Base-by-base conservation (phyloP, 2,797 vertebrate species). In the Coendou prehensilis region DNA sequence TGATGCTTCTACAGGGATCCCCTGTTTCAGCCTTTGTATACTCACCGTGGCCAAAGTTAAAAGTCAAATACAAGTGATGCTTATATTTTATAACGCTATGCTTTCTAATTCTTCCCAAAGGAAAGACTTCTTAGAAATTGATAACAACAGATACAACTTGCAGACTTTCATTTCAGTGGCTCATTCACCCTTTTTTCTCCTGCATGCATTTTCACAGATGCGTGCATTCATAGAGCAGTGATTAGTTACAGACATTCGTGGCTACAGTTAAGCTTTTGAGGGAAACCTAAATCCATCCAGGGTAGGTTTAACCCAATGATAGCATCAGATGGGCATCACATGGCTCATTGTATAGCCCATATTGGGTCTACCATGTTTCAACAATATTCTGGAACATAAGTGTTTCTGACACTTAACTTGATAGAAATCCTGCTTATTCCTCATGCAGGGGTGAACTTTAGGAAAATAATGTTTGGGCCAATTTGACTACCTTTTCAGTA, bases 401-500 rank as follows among this genome's bases (percentile, higher is more conserved):
- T 79, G 23, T 78, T 54, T 93, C 47, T 54, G 63, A 59, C 61
- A 89, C 56, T 23, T 41, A 71, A 41, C 69, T 76, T 91, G 45
- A 69, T 47, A 79, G 89, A 91, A 93, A 69, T 30, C 47, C 71
- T 91, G 28, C 54, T 87, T 61, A 76, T 89, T 76, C 41, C 20
- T 79, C 41, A 81, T 7, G 26, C 17, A 76, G 52, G 41, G 17
- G 9, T 86, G 37, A 86, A 69, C 57, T 78, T 91, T 64, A 94
- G 33, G 18, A 84, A 56, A 17, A 37, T 71, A 64, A 78, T 28
- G 2, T 69, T 67, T 23, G 63, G 26, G n/a, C 75, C 67, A 50
- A 84, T 80, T n/a, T 96, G 52, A 37, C 54, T 57, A 91, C 28
- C 47, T 94, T 67, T 94, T 73, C 52, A 83, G 3, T 64, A 94